Base-by-base conservation (phyloP, 2,113 vertebrate species). In the Ammodramus savannarum region DNA sequence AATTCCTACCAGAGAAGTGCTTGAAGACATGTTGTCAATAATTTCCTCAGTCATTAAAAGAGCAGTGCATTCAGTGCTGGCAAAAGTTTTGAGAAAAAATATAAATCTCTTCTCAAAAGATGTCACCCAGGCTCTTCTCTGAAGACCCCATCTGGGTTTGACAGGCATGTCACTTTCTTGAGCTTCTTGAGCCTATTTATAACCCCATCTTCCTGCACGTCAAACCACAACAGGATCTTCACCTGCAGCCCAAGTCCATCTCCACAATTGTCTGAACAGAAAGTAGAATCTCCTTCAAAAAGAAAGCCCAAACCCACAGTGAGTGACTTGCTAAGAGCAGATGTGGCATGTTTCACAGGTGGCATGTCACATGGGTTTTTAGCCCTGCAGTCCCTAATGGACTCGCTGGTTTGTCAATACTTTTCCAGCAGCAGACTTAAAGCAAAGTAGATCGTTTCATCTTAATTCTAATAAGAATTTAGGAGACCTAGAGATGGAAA, bases 341-440 rank as follows among this genome's bases (percentile, higher is more conserved):
- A 48, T 20, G 19, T 32, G 43, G 3, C 15, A 59, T 7, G 9
- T 39, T 59, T 39, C 46, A 66, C 21, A 51, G 10, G 16, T 2
- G 19, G 26, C 19, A 77, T 0, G 0, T 36, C 76, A 39, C 9
- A 5, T 0, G 1, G 10, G 3, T 1, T 72, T 82, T 26, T 69
- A 68, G 32, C 17, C 17, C n/a, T 72, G 25, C 25, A 72, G 23
- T 51, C 32, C 3, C 12, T 34, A 4, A 44, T 9, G 54, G 39
- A 10, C 16, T 80, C 67, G 15, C 6, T 57, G 21, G 17, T 39
- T 77, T 61, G n/a, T 19, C 22, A 10, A 3, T 13, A 29, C 4
- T 49, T 48, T 27, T 85, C 17, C 54, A 80, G 15, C 13, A 44
- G 9, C 9, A 77, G 29, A 75, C 5, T 31, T 69, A 58, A 63